Evolutionary conservation across 2,888 invertebrate species (phyloP), one percentile per base, ranked within the genome.

Genomic region (Drosophila multiciliata): DNA sequence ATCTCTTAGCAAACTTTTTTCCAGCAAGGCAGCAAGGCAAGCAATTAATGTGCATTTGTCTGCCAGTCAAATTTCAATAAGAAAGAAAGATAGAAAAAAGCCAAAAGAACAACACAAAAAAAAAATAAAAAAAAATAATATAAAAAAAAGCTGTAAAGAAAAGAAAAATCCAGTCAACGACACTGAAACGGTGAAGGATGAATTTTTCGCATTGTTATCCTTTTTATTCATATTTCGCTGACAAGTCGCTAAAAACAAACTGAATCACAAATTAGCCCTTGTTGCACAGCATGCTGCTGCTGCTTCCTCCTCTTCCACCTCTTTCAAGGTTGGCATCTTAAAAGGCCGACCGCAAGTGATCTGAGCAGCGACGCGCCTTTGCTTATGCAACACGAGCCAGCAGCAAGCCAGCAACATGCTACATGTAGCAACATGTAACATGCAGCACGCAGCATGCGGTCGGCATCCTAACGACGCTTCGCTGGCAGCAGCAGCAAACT

Each of bases 1-100:
- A 40, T 40, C 57, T 40, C 15, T 57, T 40, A 17, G 20, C 20
- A 29, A 57, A 57, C 29, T 57, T 57, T 36, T 38, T 26, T 3
- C 29, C n/a, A 29, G 36, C 26, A 5, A 23, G 23, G 23, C 29
- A 29, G 8, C 55, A 38, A 29, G 40, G 40, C 59, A 60, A 50
- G 52, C 63, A 82, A 79, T 80, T 79, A 82, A 71, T 75, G 71
- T 70, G 60, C 80, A 75, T 73, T 80, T 78, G 81, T 67, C 36
- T 63, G 63, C 29, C 63, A 63, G 67, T 42, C 35, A 64, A 69
- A 72, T 72, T 73, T 71, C 65, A 74, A 74, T 74, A 60, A 66
- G 45, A 62, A 36, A 20, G 63, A 54, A 60, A 55, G n/a, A 29
- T 29, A 29, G 6, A 29, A 20, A 36, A 15, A 42, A 33, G 33